Percentiles rank a stretch among this genome's conserved stretches.
These are phyloP conservation scores for Semnornis frantzii DNA, from an alignment of 2,113 vertebrate genomes.

Conservation along the genomic window DNA sequence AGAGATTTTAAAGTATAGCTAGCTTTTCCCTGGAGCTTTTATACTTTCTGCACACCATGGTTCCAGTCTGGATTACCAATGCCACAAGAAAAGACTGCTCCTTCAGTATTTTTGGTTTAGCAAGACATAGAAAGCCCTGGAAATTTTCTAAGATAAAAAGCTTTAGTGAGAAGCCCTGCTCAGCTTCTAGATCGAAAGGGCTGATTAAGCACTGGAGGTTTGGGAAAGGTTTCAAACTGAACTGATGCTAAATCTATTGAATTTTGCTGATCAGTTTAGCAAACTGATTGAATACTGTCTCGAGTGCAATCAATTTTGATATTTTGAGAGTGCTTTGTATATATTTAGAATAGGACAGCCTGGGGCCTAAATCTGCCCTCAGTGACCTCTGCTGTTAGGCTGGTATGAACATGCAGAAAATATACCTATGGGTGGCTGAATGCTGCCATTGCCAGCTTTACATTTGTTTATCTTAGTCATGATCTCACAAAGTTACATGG, in stretches of 20 bases:
- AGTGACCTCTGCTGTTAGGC: background rate
- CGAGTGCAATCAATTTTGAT: background rate
- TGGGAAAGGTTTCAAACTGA: background rate
- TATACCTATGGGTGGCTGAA: background rate
- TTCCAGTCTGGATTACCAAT: background rate
- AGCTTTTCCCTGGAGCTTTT: background rate
- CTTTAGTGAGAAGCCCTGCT: background rate
- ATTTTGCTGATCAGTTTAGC: background rate
- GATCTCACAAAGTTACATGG: background rate
- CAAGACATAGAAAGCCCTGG: background rate
- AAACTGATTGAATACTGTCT: background rate
- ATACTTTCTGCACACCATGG: background rate
- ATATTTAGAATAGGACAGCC: background rate
- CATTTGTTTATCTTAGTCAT: conserved; percentile 6
- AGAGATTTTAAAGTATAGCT: background rate
- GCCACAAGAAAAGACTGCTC: background rate
- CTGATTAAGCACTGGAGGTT: background rate
- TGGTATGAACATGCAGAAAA: background rate
- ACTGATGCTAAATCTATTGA: background rate
- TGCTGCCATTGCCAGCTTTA: background rate
- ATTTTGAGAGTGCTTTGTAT: background rate
- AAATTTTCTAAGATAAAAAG: background rate
- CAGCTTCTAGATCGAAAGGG: background rate
- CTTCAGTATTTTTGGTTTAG: background rate
- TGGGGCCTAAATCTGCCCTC: background rate